Evolutionary conservation across 1,140 invertebrate genomes (phyloP), one percentile per base, ranked within the genome.

Genomic region (Magallana angulata): DNA sequence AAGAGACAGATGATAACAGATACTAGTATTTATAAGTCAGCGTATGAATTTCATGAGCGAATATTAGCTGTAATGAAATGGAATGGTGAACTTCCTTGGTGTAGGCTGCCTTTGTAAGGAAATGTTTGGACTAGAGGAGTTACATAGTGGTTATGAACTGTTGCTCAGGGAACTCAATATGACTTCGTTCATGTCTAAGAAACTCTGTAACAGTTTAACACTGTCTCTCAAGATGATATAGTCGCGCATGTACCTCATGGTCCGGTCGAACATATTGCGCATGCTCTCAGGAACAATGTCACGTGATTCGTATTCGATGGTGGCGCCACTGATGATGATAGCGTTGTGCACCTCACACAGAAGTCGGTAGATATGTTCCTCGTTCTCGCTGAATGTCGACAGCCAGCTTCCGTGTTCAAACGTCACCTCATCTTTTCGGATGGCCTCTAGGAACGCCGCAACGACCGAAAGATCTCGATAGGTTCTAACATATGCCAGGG

Each of bases 241-340:
- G 36, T 76, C 68, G 9, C 68, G 68, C 24, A 36, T 9, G 18
- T 76, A 12, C 36, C 68, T 76, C 18, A 9, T 36, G 8, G 8
- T 36, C 4, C 68, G 68, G 36, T 76, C 24, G 9, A 24, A 76
- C 8, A 76, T 12, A 76, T 30, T 36, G 24, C 18, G 68, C 68
- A 36, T 36, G 24, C 9, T 30, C 68, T 1, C 11, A 9, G 68
- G 24, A 3, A 76, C 12, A 30, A 76, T 76, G 9, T 76, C 68
- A 76, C 68, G 68, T 76, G 68, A 76, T 24, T 76, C 24, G 68
- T 76, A 76, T 12, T 76, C 24, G 14, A 76, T 76, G 24, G 9
- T 5, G 8, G 68, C 68, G 1, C 68, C 68, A 76, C 36, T 30
- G 18, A 12, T 24, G 9, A 24, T 76, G 68, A 76, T 76, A 7